Evolutionary conservation across 2,113 vertebrate species (phyloP), one percentile per base, ranked within the genome.

Genomic region (Macquaria australasica): DNA sequence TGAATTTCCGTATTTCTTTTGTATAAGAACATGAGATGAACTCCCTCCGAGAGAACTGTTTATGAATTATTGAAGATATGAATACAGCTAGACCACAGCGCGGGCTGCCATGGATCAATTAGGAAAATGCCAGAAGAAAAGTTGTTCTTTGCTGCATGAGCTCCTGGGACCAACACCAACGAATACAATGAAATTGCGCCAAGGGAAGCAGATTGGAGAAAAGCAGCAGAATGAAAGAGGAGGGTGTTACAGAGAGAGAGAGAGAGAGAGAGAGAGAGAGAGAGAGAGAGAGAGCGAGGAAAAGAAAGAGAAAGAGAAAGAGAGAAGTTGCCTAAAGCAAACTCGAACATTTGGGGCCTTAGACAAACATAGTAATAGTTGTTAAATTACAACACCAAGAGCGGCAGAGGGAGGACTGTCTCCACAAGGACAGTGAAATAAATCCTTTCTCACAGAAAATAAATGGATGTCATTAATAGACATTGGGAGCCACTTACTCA

Each of bases 321-420:
- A 69, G 63, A n/a, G 45, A 77, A 69, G 53, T 78, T 37, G 86
- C 88, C 87, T 53, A 59, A 70, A 87, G 93, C 90, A 28, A 87
- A 88, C 68, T 79, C 1, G 60, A 87, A 85, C 89, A 87, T 90
- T 83, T 75, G 89, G 81, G 89, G 84, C 89, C 82, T 91, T 91
- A 92, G 81, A 92, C 89, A 94, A 94, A 93, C 93, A 93, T 60
- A 51, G 56, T 92, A 91, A 94, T 89, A 88, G 88, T 84, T 88
- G 88, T 91, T 93, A 89, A 93, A 93, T 92, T 89, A 88, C 84
- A 84, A 67, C 88, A 77, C 28, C 53, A 76, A 82, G 43, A 56
- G 87, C 8, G 28, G 87, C 77, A 81, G 89, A 90, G 86, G 71
- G 81, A 86, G 55, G 75, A 82, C 56, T 66, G 87, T 69, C 90